These are phyloP conservation scores for Tetanocera ferruginea DNA, from an alignment of 2,888 invertebrate species.

Conservation along the genomic window DNA sequence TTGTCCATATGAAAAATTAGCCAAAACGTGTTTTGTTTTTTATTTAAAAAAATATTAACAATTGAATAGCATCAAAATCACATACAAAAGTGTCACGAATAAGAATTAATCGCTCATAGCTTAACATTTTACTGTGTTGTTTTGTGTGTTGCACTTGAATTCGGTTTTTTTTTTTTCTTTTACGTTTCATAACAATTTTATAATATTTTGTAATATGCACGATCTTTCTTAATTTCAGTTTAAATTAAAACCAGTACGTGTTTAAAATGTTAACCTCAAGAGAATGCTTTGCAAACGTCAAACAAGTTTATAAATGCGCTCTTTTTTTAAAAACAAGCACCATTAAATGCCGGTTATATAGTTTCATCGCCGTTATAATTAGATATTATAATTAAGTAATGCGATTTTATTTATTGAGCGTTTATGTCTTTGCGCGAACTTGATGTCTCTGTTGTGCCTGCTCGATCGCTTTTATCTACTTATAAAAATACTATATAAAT, in stretches of 20 bases:
- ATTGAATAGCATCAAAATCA: background rate
- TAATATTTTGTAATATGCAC: too few relatives aligned
- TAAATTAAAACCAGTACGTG: too few relatives aligned
- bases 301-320: too few relatives aligned
- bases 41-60: background rate
- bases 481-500: background rate
- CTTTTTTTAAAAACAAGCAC: too few relatives aligned
- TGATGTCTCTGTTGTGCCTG: slow-evolving; percentile 13
- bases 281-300: too few relatives aligned
- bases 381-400: too few relatives aligned
- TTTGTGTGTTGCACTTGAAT: background rate
- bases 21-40: background rate
- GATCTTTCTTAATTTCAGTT: too few relatives aligned
- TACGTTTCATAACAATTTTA: too few relatives aligned
- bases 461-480: slow-evolving; percentile 10
- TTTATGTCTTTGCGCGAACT: background rate
- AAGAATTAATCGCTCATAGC: background rate
- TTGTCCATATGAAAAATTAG: slow-evolving; percentile 5
- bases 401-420: too few relatives aligned
- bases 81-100: background rate
- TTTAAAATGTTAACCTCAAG: too few relatives aligned
- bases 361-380: too few relatives aligned
- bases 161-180: background rate
- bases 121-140: background rate
- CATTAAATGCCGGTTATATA: too few relatives aligned